Conservation (phyloP, 2,888 invertebrate genomes). For the Agrotis ipsilon region DNA sequence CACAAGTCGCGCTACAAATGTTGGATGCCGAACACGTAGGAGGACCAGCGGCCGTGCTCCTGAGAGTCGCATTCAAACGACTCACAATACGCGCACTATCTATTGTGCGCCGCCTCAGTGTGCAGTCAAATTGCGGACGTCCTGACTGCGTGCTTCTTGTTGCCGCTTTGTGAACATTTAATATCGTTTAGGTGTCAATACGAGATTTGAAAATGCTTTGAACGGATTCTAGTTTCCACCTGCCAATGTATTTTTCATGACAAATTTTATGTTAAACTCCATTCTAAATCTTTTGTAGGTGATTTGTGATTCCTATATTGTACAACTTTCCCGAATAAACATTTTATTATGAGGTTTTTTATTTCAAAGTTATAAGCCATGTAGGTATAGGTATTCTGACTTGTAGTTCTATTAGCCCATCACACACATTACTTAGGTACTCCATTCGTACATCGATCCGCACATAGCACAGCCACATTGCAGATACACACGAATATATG, state of each 20-base stretch:
- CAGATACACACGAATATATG: slow-evolving; percentile 30
- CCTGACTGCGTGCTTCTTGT: slow-evolving; percentile 35
- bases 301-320: not conserved
- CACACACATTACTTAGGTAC: not conserved
- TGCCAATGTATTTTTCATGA: not conserved
- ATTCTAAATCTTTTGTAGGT: too few relatives aligned
- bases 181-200: slow-evolving; percentile 49
- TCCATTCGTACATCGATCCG: not conserved
- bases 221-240: not conserved
- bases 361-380: too few relatives aligned
- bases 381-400: too few relatives aligned
- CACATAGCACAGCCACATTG: slow-evolving; percentile 3
- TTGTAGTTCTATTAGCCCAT: not conserved
- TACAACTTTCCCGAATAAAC: not conserved
- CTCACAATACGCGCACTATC: slow-evolving; percentile 50
- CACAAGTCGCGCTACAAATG: slow-evolving; percentile 40
- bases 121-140: slow-evolving; percentile 54
- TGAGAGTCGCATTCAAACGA: slow-evolving; percentile 53
- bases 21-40: slow-evolving; percentile 53
- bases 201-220: slow-evolving; percentile 32
- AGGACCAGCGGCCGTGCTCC: slow-evolving; percentile 41
- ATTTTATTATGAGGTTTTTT: not conserved
- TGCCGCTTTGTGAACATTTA: slow-evolving; percentile 53
- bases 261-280: not conserved
- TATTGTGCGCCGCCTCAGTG: slow-evolving; percentile 46